phyloP scores from a whole-genome alignment of 2,113 vertebrate species.

The Clarias magur region DNA sequence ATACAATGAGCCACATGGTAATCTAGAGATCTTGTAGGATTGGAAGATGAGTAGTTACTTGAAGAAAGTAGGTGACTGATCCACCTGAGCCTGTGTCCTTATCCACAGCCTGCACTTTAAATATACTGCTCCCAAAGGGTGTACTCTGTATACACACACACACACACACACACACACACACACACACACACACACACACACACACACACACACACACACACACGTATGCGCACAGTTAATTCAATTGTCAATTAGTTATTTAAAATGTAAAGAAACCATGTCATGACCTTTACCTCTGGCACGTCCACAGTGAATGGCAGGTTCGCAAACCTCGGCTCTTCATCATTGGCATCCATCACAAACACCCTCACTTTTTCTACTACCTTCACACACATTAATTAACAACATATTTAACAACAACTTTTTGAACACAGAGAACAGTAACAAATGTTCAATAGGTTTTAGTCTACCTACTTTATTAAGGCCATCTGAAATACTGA shows the following conservation, averaged over 20 bases:
- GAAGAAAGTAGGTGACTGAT: slow-evolving; percentile 88
- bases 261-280: background rate
- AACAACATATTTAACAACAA: background rate
- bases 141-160: slow-evolving; percentile 71
- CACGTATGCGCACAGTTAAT: background rate
- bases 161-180: slow-evolving; percentile 17
- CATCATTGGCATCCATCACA: slow-evolving; percentile 93
- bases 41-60: slow-evolving; percentile 72
- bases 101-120: slow-evolving; percentile 82
- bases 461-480: slow-evolving; percentile 80
- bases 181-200: slow-evolving; percentile 8
- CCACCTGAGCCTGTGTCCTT: slow-evolving; percentile 91
- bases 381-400: slow-evolving; percentile 73
- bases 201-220: slow-evolving; percentile 23
- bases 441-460: background rate
- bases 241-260: background rate
- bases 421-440: background rate
- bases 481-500: slow-evolving; percentile 91
- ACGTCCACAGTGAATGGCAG: slow-evolving; percentile 84
- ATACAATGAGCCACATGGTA: background rate
- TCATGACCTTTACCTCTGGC: slow-evolving; percentile 78
- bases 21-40: background rate
- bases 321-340: slow-evolving; percentile 88
- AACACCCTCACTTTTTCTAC: slow-evolving; percentile 90
- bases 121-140: slow-evolving; percentile 83